Base-by-base conservation (phyloP, 2,888 invertebrate species). In the Argynnis bischoffii region DNA sequence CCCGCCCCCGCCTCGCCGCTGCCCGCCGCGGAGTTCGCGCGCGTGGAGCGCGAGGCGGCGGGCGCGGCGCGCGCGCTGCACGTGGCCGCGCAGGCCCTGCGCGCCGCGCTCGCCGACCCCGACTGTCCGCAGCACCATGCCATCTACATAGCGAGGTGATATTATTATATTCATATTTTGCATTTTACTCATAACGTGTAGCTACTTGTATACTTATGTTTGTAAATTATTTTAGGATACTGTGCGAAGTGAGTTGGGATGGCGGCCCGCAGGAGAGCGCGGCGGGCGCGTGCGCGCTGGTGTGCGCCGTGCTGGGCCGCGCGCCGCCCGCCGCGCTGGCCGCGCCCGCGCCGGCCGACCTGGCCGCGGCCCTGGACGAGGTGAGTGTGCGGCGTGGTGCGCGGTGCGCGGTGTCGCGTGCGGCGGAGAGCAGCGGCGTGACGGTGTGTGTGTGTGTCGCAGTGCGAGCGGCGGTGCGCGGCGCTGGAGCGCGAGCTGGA, bases 1-100 rank as follows among this genome's bases (percentile, higher is more conserved):
- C 74, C 74, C 55, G 74, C 76, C 51, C 68, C 70, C 14, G 70
- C 75, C 26, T 79, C 72, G 64, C 73, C 75, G 57, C 71, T 84
- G 74, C 80, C 83, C 13, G 86, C 77, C 79, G 83, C 80, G 53
- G 84, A 82, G 74, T 83, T 82, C 77, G 86, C 87, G 72, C 82
- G 85, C 51, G 69, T 85, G 41, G 85, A 86, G 75, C 75, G 48
- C 72, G 69, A 48, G 72, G 74, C 55, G 77, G 75, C 74, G 68
- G 77, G 75, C 70, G 70, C 31, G 41, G 61, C 66, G 14, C 61
- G 64, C 59, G 77, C 72, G 74, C 71, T 68, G 48, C 71, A 61
- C 56, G 67, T 51, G 67, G 73, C 72, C 65, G 65, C 74, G 65
- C 69, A 76, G 78, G 74, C 81, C 67, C 75, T 76, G 77, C 77